A percentile compares a stretch with the other conserved stretches of the same genome.
phyloP scores from a whole-genome alignment of 2,797 vertebrate genomes.

The Fundulus diaphanus region DNA sequence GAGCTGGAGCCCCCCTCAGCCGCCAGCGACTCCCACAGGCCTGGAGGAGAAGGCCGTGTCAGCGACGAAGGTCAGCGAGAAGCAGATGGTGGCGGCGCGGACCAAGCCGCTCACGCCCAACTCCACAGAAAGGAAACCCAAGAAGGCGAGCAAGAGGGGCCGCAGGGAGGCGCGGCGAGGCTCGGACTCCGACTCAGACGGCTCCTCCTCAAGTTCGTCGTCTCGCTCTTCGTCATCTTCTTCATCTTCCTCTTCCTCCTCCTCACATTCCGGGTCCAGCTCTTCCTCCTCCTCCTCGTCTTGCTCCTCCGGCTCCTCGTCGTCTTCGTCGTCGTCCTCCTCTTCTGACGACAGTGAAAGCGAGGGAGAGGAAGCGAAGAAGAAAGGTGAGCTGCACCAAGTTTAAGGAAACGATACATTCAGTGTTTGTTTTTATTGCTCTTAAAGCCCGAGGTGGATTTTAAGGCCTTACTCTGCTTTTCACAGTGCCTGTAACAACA shows the following conservation, averaged over 20 bases:
- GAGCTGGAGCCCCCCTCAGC: conserved; percentile 79
- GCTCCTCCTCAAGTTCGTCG: conserved; percentile 94
- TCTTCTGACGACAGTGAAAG: conserved; percentile 94
- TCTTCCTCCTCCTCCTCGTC: conserved; percentile 95
- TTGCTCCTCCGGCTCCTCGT: conserved; percentile 93
- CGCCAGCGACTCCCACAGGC: conserved; percentile 76
- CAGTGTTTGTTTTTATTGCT: neutral
- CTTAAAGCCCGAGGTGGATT: neutral
- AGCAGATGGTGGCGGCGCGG: conserved; percentile 93
- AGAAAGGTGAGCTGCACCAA: conserved; percentile 83
- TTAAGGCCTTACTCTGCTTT: conserved; percentile 24
- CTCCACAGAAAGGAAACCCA: conserved; percentile 92
- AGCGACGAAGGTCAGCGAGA: conserved; percentile 82
- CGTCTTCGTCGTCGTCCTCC: conserved; percentile 89
- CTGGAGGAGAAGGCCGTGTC: conserved; percentile 79
- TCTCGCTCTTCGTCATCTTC: conserved; percentile 93
- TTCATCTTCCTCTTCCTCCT: conserved; percentile 95
- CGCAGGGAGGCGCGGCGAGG: conserved; percentile 86
- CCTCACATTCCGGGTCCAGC: conserved; percentile 92
- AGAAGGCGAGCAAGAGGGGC: conserved; percentile 88
- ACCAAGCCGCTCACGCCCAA: conserved; percentile 95
- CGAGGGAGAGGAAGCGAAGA: conserved; percentile 89
- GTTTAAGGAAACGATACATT: neutral
- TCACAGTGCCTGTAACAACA: conserved; percentile 81
- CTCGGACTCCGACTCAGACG: conserved; percentile 85